Base-by-base conservation (phyloP, 1,140 invertebrate species). In the Drosophila willistoni region DNA sequence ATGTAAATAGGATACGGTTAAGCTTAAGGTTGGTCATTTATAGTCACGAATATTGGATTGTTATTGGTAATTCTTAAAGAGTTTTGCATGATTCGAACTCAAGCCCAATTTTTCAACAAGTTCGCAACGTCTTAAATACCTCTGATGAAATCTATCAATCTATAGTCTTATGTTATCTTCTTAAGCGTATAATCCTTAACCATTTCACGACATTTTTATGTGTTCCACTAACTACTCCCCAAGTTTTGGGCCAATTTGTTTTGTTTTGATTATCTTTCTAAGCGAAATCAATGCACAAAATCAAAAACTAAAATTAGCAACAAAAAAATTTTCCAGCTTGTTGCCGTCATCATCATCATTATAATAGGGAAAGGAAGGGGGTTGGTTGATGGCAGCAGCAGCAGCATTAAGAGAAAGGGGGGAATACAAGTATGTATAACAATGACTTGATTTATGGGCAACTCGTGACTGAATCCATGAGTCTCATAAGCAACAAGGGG, bases 391-490 rank as follows among this genome's bases (percentile, higher is more conserved):
- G 36, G 36, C 12, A 39, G 10, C 36, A 39, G 10, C 36, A 39
- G 12, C 10, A 39, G 10, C 36, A 13, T 29, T 29, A 29, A 3
- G 10, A 39, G 36, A 12, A 12, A 13, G 36, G 36, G 66, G 59
- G 57, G 42, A 7, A 29, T 22, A 51, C 44, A 51, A 22, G 44
- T 51, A 51, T 22, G 22, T 51, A 47, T 54, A 86, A 87, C 84
- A 83, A 87, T 89, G 76, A 77, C 78, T 79, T 87, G 83, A 89
- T 87, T 87, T 87, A 87, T 87, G 83, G 83, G 56, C 80, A 76
- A 69, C 80, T 87, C 83, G 84, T 89, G 83, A 77, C 64, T 64
- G 73, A 82, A 73, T 69, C 51, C 17, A 51, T 19, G 44, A 51
- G 7, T 51, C 44, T 51, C 17, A 51, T 10, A 39, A 51, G 44